A percentile compares a stretch with the other conserved stretches of the same genome.
phyloP scores from a whole-genome alignment of 2,113 vertebrate species.

The Corydoras maculifer region DNA sequence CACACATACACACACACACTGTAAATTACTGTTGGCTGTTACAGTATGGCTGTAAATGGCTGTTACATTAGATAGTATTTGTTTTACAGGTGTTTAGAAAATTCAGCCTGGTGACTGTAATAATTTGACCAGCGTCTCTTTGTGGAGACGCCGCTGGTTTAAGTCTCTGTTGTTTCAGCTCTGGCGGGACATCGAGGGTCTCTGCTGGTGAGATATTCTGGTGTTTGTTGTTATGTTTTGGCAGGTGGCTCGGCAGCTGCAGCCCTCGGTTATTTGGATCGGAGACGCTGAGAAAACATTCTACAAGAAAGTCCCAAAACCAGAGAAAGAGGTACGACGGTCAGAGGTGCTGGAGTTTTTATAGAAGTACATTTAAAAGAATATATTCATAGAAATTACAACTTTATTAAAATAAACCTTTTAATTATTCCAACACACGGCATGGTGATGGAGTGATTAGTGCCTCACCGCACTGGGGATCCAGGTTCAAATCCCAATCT shows the following conservation, averaged over 20 bases:
- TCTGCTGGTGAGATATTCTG: no score
- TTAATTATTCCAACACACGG: no score
- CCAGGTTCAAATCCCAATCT: no score
- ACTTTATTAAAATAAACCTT: no score
- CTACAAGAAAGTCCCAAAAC: slow-evolving; percentile 60
- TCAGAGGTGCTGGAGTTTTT: neutral
- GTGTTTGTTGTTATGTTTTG: slow-evolving; percentile 17
- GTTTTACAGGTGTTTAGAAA: no score
- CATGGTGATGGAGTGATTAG: no score
- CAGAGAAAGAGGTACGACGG: slow-evolving; percentile 61
- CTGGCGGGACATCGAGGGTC: no score
- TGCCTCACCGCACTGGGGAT: no score
- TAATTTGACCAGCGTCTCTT: neutral
- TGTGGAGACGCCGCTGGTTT: neutral
- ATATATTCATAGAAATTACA: no score
- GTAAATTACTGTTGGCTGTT: no score
- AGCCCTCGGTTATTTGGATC: slow-evolving; percentile 82
- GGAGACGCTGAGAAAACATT: slow-evolving; percentile 75
- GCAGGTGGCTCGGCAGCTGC: slow-evolving; percentile 74
- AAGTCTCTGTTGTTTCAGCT: neutral
- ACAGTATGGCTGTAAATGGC: no score
- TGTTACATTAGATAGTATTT: neutral
- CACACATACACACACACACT: no score
- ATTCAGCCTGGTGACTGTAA: neutral
- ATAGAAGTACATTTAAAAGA: neutral